These are phyloP conservation scores for Pemphigus obesinymphae DNA, from an alignment of 1,140 invertebrate species.

Conservation along the genomic window DNA sequence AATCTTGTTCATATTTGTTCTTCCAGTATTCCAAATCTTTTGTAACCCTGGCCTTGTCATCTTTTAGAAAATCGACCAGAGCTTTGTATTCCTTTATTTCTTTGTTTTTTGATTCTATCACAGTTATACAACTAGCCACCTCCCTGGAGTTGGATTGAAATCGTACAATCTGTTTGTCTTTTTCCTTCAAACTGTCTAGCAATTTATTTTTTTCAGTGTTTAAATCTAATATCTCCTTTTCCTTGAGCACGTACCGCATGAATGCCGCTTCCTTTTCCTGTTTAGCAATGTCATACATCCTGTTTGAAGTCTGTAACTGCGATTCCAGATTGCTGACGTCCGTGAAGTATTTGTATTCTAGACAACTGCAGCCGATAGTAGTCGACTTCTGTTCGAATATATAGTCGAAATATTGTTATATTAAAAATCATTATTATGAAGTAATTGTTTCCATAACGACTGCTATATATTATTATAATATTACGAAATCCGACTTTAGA, in stretches of 20 bases:
- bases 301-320: not conserved
- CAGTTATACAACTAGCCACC: not conserved
- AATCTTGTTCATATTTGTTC: not conserved
- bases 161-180: not conserved
- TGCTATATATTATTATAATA: no score
- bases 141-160: not conserved
- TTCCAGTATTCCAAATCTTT: conserved; percentile 31
- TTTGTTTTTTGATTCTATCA: conserved; percentile 19
- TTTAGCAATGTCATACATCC: not conserved
- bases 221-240: conserved; percentile 29
- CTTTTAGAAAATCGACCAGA: not conserved
- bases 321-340: not conserved
- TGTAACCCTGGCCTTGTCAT: not conserved
- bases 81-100: conserved; percentile 5
- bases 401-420: no score
- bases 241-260: conserved; percentile 16
- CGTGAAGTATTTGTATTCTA: not conserved
- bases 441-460: no score
- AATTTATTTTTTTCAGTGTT: conserved; percentile 19
- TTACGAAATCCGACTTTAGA: no score
- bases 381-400: no score
- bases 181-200: not conserved
- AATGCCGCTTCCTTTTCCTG: not conserved
- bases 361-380: conserved; percentile 4
- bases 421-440: no score